Base-by-base conservation (phyloP, 1,140 invertebrate species). In the Leptoteleia sp. region DNA sequence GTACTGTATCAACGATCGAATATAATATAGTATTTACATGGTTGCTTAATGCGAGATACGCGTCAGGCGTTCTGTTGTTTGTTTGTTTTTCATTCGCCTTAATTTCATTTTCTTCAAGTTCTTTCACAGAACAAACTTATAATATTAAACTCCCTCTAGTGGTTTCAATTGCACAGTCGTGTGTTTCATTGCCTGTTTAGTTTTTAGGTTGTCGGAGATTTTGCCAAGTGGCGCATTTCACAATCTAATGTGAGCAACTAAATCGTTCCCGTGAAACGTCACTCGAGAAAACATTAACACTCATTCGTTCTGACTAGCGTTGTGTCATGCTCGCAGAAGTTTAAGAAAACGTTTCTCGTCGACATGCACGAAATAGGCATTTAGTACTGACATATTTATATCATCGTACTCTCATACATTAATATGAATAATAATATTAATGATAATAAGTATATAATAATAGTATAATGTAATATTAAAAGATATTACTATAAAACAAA, bases 1-100 rank as follows among this genome's bases (percentile, higher is more conserved):
- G 76, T 80, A 85, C 82, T 70, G 67, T 68, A 80, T 79, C 79
- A 82, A 84, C 80, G 76, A 80, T 82, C 50, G 75, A 84, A 83
- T 81, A 82, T 82, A 82, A 68, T 80, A 79, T 81, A 79, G 27
- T 79, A 73, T 72, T 61, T 75, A 77, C 68, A 77, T 75, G 50
- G 15, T 75, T 59, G 29, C 67, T 64, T 71, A 54, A 70, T 67
- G 55, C 43, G 55, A 71, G 29, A 57, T 50, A 70, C 40, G 57
- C 70, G 33, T 57, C 47, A 50, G n/a, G 35, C 31, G 48, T n/a
- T n/a, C n/a, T n/a, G n/a, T n/a, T n/a, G n/a, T n/a, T n/a, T n/a
- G n/a, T n/a, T n/a, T n/a, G n/a, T n/a, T n/a, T n/a, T n/a, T n/a
- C n/a, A n/a, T n/a, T n/a, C n/a, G n/a, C n/a, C n/a, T n/a, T n/a